These are phyloP conservation scores for Coregonus suidteri DNA, from an alignment of 2,797 vertebrate genomes.

Conservation along the genomic window DNA sequence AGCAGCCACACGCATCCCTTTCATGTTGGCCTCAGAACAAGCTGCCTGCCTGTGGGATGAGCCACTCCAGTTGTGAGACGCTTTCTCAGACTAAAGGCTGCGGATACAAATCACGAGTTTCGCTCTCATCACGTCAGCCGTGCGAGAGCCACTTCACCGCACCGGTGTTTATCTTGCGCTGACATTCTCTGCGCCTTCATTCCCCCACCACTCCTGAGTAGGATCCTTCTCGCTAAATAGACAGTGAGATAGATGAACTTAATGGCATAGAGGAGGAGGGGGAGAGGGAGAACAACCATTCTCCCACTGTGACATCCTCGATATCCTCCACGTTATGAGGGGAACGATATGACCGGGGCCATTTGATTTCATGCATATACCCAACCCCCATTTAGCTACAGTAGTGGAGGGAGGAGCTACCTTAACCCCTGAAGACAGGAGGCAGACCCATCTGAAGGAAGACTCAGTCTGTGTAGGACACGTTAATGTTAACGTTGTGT, in stretches of 20 bases:
- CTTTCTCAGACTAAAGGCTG: conserved; percentile 1
- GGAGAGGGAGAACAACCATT: neutral
- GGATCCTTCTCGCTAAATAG: conserved; percentile 12
- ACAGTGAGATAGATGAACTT: conserved; percentile 3
- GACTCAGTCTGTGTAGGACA: neutral
- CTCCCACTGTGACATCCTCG: neutral
- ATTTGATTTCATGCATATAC: conserved; percentile 8
- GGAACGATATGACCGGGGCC: neutral
- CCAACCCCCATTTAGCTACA: neutral
- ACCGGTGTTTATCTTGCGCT: conserved; percentile 51
- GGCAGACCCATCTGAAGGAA: neutral
- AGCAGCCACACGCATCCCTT: conserved; percentile 3
- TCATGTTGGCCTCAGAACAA: neutral
- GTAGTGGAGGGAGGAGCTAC: neutral
- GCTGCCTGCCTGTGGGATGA: neutral
- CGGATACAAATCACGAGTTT: conserved; percentile 8
- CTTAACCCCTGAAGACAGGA: neutral
- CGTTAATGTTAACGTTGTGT: neutral
- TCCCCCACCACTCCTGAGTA: conserved; percentile 31
- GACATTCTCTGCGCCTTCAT: conserved; percentile 45
- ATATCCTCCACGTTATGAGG: neutral
- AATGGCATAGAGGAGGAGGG: neutral
- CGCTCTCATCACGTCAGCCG: neutral
- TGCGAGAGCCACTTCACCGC: conserved; percentile 42
- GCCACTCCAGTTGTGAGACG: neutral